These are phyloP conservation scores for Formica selysi DNA, from an alignment of 1,140 invertebrate species.

Conservation along the genomic window DNA sequence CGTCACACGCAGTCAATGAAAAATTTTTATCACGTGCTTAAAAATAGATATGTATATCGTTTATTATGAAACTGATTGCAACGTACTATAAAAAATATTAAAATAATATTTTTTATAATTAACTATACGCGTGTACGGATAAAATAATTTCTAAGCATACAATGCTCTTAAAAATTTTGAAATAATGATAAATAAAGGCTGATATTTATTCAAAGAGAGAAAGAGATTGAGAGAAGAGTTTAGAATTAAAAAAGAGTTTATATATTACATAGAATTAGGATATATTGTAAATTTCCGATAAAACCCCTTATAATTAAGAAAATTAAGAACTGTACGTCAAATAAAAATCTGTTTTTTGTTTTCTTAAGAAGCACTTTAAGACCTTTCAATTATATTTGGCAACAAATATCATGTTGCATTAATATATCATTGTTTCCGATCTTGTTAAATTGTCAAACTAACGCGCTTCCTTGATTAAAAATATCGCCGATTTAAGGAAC, in stretches of 20 bases:
- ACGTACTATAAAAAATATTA: not conserved
- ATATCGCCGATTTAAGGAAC: conserved; percentile 28
- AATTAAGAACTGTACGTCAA: not conserved
- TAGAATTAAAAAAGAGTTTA: not conserved
- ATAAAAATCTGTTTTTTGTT: not conserved
- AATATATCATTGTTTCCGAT: not conserved
- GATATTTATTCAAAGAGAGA: not conserved
- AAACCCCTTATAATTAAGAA: not conserved
- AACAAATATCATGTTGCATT: not conserved
- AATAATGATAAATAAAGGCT: not conserved
- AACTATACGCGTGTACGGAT: not conserved
- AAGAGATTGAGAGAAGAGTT: not conserved
- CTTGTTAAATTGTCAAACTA: conserved; percentile 31
- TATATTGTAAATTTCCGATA: not conserved
- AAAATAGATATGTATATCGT: too few relatives aligned
- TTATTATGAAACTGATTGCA: not conserved
- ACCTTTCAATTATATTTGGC: not conserved
- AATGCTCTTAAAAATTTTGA: not conserved
- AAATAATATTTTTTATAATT: not conserved
- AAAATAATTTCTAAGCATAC: not conserved
- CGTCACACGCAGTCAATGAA: not conserved
- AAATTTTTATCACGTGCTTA: conserved; percentile 2
- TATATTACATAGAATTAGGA: not conserved
- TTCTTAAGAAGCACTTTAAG: not conserved
- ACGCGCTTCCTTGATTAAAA: conserved; percentile 36